Base-by-base conservation (phyloP, 2,888 invertebrate genomes). In the Liopterus haemorrhoidalis region DNA sequence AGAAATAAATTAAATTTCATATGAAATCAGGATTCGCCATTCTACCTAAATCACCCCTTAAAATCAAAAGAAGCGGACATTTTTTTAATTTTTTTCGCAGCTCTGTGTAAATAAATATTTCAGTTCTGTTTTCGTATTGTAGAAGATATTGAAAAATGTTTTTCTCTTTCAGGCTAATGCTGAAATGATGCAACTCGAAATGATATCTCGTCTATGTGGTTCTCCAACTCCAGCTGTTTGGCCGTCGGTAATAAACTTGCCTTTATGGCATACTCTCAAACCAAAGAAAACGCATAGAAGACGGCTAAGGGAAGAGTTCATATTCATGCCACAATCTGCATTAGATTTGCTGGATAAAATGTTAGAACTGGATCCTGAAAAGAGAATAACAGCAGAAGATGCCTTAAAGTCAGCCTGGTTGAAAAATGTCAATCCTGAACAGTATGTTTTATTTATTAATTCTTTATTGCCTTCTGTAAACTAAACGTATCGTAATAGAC, bases 201-300 rank as follows among this genome's bases (percentile, higher is more conserved):
- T 87, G 67, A 99, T 99, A 61, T 92, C 94, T 0, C 75, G 86
- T 48, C 78, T 91, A 15, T 99, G 99, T 72, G 99, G 97, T 12
- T 91, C 95, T 0, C 96, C 97, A 0, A 84, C 88, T 25, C 95
- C 96, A 0, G 92, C 92, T 30, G 91, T 91, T 25, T 99, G 97
- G 97, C 97, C 97, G 5, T 79, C 86, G 63, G 95, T 99, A 36
- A 90, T 93, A 51, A 85, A 87, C 63, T 73, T 99, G 55, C 96
- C 96, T 0, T 76, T 89, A 3, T 99, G 91, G 79, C 85, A 88
- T 65, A 85, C 89, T 19, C 75, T 97, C 33, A 88, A 92, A 59
- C 90, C 92, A 24, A 94, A 93, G 72, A 87, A 89, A 60, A 80
- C 84, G 54, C 86, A 95, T 72, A 78, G 90, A 57, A 77, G 99